Evolutionary conservation across 92 coral and sea anemone species (phyloP).

Genomic region (Epizoanthus rinbou): DNA sequence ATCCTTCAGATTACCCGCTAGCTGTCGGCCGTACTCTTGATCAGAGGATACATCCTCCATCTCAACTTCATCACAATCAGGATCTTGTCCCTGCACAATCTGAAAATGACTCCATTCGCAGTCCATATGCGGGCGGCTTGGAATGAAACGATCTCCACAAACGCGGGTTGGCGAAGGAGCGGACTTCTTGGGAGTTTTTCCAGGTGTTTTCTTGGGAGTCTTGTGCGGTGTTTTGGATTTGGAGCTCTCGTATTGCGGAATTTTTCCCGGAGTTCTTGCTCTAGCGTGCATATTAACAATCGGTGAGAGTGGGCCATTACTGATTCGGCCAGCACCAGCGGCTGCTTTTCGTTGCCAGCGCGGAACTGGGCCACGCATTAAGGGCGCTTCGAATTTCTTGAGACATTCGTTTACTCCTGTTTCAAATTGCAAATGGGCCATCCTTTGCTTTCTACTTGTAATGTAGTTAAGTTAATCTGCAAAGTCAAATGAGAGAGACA

Average conservation of each 20-base stretch:
- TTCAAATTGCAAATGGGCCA: conserved; percentile 93
- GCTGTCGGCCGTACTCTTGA: conserved; percentile 38
- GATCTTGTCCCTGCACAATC: conserved; percentile 60
- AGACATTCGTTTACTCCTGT: conserved; percentile 88
- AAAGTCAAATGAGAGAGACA: background rate
- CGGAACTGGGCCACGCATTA: conserved; percentile 81
- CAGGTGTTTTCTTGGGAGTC: conserved; percentile 83
- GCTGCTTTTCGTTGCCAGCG: conserved; percentile 95
- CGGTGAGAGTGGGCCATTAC: conserved; percentile 37
- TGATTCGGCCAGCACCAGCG: conserved; percentile 55
- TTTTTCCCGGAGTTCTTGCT: conserved; percentile 52
- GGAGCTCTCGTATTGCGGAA: conserved; percentile 46
- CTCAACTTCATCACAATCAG: conserved; percentile 46
- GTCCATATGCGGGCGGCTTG: conserved; percentile 76
- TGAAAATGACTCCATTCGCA: conserved; percentile 93
- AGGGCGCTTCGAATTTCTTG: conserved; percentile 84
- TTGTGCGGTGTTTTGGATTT: conserved; percentile 59
- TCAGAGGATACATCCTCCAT: conserved; percentile 55
- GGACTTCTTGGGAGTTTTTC: conserved; percentile 63
- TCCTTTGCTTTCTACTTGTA: conserved; percentile 10
- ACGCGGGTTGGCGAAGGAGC: conserved; percentile 54
- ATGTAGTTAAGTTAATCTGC: background rate
- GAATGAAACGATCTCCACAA: conserved; percentile 89
- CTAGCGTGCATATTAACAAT: conserved; percentile 14
- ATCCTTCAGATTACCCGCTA: conserved; percentile 21